Evolutionary conservation across 2,888 invertebrate genomes (phyloP).

Genomic region (Spicauda simplicius): DNA sequence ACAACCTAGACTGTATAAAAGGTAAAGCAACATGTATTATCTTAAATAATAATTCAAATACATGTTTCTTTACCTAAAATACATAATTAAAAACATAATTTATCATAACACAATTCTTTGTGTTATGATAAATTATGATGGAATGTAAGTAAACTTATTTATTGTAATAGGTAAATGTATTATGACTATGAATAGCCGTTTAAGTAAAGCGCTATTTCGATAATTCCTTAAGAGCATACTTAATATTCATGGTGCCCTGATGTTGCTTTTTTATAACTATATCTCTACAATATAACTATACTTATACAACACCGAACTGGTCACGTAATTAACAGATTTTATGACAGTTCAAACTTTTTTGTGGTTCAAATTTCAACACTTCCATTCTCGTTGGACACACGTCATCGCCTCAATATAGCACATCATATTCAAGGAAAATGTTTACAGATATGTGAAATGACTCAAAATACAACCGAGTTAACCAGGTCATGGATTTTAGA

Average conservation of each 20-base stretch:
- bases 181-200: neutral
- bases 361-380: slow-evolving; percentile 13
- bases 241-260: neutral
- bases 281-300: no score
- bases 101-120: no score
- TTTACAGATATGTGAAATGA: slow-evolving; percentile 31
- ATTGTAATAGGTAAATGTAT: neutral
- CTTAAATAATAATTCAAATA: no score
- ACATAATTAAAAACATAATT: no score
- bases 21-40: no score
- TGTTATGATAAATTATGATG: no score
- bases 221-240: neutral
- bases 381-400: slow-evolving; percentile 20
- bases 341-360: neutral
- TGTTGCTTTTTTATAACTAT: neutral
- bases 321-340: neutral
- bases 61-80: no score
- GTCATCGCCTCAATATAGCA: slow-evolving; percentile 26
- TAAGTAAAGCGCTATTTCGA: neutral
- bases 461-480: slow-evolving; percentile 26
- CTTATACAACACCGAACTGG: neutral
- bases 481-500: slow-evolving; percentile 30
- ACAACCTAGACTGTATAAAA: no score
- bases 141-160: neutral
- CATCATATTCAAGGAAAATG: slow-evolving; percentile 30